A percentile compares a stretch with the other conserved stretches of the same genome.
Evolutionary conservation across 2,888 invertebrate species (phyloP).

Genomic region (Pachliopta kotzebuea): DNA sequence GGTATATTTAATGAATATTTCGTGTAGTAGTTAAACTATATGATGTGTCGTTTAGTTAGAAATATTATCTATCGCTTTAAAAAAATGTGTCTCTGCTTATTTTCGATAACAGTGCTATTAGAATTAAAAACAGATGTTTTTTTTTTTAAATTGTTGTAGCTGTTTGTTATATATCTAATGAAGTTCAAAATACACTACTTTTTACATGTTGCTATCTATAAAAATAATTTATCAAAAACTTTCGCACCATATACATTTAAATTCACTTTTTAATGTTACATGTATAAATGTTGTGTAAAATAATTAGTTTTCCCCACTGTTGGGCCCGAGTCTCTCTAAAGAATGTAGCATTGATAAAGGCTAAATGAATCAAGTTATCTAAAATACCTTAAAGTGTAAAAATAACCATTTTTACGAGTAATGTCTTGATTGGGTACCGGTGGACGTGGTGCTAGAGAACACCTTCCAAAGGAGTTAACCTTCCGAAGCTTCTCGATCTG

Average conservation of each 20-base stretch:
- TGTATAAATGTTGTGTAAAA: neutral
- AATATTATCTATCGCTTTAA: neutral
- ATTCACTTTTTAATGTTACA: conserved; percentile 5
- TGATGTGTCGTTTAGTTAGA: neutral
- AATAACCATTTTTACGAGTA: no score
- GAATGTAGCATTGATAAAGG: neutral
- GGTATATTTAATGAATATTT: neutral
- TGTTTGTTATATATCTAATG: neutral
- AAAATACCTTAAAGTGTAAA: no score
- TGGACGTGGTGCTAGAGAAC: no score
- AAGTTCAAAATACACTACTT: neutral
- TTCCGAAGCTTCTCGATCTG: no score
- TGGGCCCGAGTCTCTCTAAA: neutral
- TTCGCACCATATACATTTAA: conserved; percentile 4
- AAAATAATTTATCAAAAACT: neutral
- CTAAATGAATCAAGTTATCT: no score
- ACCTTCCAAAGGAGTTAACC: no score
- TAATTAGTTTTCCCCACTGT: neutral
- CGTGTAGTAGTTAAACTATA: neutral
- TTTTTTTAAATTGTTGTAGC: neutral
- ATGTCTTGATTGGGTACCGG: no score
- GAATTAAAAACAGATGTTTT: neutral
- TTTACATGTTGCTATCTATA: neutral
- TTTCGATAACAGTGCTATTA: neutral
- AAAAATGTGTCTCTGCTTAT: neutral